These are phyloP conservation scores for Athalia rosae DNA, from an alignment of 2,888 invertebrate species.

Conservation along the genomic window DNA sequence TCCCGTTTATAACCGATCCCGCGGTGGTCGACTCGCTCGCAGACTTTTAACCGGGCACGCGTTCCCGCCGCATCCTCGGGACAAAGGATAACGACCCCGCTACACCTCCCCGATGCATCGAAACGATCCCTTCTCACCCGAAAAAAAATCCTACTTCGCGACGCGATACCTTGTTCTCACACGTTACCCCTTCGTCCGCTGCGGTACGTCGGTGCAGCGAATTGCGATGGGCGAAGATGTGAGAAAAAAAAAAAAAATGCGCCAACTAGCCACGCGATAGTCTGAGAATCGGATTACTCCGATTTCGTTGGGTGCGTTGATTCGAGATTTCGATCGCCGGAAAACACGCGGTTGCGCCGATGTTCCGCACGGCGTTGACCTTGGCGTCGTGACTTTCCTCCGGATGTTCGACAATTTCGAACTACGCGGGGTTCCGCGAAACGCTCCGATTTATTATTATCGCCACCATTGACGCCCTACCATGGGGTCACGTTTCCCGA, in stretches of 20 bases:
- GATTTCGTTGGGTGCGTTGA: too few relatives aligned
- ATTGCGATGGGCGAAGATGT: too few relatives aligned
- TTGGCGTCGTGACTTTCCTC: constrained; percentile 6
- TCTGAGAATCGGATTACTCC: too few relatives aligned
- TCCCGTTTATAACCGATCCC: background rate
- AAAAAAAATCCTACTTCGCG: background rate
- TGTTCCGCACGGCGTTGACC: constrained; percentile 4
- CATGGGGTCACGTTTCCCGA: too few relatives aligned
- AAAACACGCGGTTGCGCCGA: constrained; percentile 22
- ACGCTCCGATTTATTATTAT: too few relatives aligned
- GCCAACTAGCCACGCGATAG: too few relatives aligned
- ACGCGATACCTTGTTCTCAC: too few relatives aligned
- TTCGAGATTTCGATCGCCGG: constrained; percentile 27
- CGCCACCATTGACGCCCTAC: too few relatives aligned
- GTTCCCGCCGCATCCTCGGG: constrained; percentile 24
- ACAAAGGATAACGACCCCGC: constrained; percentile 28
- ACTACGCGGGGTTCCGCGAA: background rate
- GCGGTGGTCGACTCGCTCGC: constrained; percentile 33
- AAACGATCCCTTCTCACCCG: constrained; percentile 27
- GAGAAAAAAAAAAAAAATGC: too few relatives aligned
- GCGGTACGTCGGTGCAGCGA: too few relatives aligned
- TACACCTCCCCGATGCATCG: background rate
- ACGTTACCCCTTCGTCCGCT: too few relatives aligned
- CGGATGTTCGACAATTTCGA: background rate
- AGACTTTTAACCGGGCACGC: constrained; percentile 26